phyloP scores from a whole-genome alignment of 2,888 invertebrate genomes.

The Abrostola tripartita region DNA sequence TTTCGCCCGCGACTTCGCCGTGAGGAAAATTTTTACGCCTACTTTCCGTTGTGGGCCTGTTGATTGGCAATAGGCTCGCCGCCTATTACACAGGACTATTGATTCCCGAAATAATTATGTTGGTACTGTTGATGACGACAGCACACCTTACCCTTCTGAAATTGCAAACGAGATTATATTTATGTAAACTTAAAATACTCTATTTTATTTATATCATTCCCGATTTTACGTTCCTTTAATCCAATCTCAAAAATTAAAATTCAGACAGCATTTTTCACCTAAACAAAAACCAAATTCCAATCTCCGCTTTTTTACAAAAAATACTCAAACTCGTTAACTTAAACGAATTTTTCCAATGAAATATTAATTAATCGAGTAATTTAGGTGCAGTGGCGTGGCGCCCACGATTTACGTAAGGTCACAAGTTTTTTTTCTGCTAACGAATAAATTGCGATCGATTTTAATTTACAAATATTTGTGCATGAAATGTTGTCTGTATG shows the following conservation, averaged over 20 bases:
- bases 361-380: neutral
- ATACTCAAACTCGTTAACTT: neutral
- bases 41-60: no score
- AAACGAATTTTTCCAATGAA: slow-evolving; percentile 1
- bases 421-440: neutral
- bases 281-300: slow-evolving; percentile 9
- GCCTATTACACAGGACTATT: no score
- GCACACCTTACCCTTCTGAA: no score
- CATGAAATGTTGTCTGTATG: neutral
- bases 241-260: slow-evolving; percentile 4
- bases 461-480: neutral
- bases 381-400: neutral
- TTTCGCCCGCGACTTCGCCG: no score
- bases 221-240: neutral
- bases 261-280: neutral
- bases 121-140: no score
- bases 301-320: slow-evolving; percentile 21
- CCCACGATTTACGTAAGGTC: neutral
- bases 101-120: no score
- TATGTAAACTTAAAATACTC: no score
- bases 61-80: no score
- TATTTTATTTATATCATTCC: no score
- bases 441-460: neutral
- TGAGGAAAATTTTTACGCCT: no score
- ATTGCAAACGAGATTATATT: no score